Conservation (phyloP, 2,888 invertebrate species). For the Chymomyza procnemis region DNA sequence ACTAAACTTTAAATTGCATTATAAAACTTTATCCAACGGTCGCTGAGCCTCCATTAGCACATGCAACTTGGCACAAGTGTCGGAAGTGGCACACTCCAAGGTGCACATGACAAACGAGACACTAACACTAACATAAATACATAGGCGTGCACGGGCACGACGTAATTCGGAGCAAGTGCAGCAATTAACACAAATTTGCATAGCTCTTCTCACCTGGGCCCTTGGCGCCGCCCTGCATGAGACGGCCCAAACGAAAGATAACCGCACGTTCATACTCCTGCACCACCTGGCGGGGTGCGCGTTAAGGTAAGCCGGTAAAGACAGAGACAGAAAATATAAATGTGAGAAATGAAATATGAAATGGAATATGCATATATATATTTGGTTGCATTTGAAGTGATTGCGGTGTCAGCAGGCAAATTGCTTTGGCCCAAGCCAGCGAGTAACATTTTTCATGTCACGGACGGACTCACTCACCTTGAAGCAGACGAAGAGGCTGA, state of each 20-base stretch:
- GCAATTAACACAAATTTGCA: constrained; percentile 75
- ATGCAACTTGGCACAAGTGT: neutral
- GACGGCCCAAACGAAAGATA: constrained; percentile 93
- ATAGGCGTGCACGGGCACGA: neutral
- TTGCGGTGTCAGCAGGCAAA: neutral
- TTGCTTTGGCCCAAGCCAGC: constrained; percentile 12
- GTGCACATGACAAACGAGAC: constrained; percentile 4
- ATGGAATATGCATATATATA: neutral
- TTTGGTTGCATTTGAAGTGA: neutral
- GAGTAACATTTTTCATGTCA: neutral
- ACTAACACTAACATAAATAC: no score
- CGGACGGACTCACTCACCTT: constrained; percentile 83
- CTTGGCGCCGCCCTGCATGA: constrained; percentile 94
- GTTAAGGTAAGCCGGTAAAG: neutral
- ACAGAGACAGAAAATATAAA: neutral
- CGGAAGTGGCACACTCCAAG: constrained; percentile 9
- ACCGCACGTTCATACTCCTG: constrained; percentile 97
- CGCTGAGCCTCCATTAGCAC: neutral
- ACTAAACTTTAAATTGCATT: constrained; percentile 3
- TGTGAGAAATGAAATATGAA: neutral
- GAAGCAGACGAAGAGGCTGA: constrained; percentile 94
- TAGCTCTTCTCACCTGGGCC: constrained; percentile 87
- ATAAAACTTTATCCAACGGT: constrained; percentile 3
- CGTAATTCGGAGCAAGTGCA: constrained; percentile 74
- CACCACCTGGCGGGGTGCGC: constrained; percentile 84